phyloP scores from a whole-genome alignment of 2,888 invertebrate genomes.

The Strigamia transsilvanica region DNA sequence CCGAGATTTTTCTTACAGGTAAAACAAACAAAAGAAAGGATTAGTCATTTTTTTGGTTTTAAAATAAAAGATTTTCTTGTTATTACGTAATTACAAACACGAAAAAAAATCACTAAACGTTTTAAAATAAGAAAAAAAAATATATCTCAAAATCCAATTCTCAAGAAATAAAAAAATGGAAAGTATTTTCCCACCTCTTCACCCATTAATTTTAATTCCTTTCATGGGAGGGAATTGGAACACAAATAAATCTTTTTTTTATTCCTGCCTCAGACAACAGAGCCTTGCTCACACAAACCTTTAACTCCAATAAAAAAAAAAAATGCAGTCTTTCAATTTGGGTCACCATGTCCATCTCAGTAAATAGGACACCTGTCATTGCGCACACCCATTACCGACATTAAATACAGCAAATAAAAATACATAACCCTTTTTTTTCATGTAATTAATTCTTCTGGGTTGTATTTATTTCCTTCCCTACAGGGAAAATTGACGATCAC shows the following conservation, averaged over 20 bases:
- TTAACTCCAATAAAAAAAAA: background rate
- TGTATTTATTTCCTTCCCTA: constrained; percentile 27
- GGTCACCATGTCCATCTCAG: constrained; percentile 16
- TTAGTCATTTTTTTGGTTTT: background rate
- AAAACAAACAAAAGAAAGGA: background rate
- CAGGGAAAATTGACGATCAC: constrained; percentile 50
- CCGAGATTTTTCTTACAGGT: constrained; percentile 54
- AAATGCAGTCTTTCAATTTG: background rate
- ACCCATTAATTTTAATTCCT: constrained; percentile 10
- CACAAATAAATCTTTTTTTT: constrained; percentile 25
- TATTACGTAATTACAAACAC: constrained; percentile 1
- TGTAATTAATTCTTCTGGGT: background rate
- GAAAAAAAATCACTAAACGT: background rate
- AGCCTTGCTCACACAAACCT: constrained; percentile 26
- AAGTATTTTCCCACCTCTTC: constrained; percentile 7
- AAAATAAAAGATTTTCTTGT: background rate
- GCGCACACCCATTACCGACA: constrained; percentile 18
- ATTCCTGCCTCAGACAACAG: background rate
- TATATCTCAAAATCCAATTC: constrained; percentile 17
- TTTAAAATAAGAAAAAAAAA: background rate
- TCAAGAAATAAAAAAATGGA: background rate
- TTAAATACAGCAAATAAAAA: background rate
- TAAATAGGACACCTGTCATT: constrained; percentile 18
- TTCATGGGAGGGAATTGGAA: constrained; percentile 32
- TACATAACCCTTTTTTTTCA: background rate